Conservation (phyloP, 2,797 vertebrate species). For the Euthynnus affinis region DNA sequence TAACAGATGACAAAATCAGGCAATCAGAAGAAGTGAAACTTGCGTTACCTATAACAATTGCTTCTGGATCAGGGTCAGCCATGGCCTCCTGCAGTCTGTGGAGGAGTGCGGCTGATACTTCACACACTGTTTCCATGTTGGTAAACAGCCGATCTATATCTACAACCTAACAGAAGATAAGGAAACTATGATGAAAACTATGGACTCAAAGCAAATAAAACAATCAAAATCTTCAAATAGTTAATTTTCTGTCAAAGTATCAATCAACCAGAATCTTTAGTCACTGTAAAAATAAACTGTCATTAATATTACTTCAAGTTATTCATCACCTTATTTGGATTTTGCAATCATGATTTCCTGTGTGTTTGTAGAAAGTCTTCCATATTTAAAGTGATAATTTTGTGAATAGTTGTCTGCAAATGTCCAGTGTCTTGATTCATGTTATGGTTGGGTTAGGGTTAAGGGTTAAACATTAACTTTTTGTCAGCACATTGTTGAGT, state of each 20-base stretch:
- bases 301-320: not conserved
- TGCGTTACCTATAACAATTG: conserved; percentile 91
- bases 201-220: not conserved
- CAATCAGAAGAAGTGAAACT: not conserved
- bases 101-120: conserved; percentile 91
- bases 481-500: too few relatives aligned
- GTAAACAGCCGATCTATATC: conserved; percentile 95
- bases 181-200: not conserved
- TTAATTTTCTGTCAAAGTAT: not conserved
- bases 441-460: not conserved
- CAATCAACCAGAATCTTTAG: not conserved
- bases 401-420: too few relatives aligned
- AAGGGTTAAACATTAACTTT: too few relatives aligned
- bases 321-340: not conserved
- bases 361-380: not conserved
- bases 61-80: conserved; percentile 89
- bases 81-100: conserved; percentile 90
- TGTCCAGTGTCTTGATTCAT: not conserved
- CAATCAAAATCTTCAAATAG: not conserved
- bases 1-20: not conserved
- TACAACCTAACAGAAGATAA: conserved; percentile 85
- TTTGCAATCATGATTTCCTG: not conserved
- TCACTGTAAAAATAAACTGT: not conserved
- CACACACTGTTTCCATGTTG: conserved; percentile 94
- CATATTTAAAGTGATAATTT: not conserved